phyloP scores from a whole-genome alignment of 1,140 invertebrate genomes.

The Drosophila setifemur region DNA sequence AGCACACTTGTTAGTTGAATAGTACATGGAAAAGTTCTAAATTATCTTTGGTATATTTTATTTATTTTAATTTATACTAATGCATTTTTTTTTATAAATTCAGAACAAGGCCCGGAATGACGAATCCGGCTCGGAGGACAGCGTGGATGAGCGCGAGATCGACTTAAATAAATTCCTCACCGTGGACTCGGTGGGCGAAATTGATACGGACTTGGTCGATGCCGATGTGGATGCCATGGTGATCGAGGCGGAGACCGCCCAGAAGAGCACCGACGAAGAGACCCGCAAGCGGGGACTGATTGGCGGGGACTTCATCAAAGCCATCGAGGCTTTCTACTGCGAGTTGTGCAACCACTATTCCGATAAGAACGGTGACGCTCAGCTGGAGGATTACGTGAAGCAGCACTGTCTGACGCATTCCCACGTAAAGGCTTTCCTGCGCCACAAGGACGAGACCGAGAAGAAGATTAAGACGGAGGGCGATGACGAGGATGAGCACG shows the following conservation, averaged over 20 bases:
- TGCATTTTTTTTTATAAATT: background rate
- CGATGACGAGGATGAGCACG: constrained; percentile 45
- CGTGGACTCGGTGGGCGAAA: constrained; percentile 92
- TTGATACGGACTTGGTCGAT: constrained; percentile 86
- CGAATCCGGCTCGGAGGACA: constrained; percentile 83
- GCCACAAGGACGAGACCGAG: constrained; percentile 88
- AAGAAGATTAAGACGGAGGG: constrained; percentile 81
- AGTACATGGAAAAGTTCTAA: too few relatives aligned
- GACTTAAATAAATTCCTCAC: constrained; percentile 93
- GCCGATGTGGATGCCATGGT: constrained; percentile 72
- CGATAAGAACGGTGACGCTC: constrained; percentile 85
- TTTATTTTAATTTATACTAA: background rate
- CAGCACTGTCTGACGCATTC: constrained; percentile 88
- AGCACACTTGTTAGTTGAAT: too few relatives aligned
- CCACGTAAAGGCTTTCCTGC: constrained; percentile 88
- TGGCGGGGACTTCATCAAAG: constrained; percentile 89
- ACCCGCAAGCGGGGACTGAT: constrained; percentile 88
- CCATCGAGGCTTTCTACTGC: constrained; percentile 88
- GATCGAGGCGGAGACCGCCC: constrained; percentile 67
- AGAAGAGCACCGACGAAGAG: constrained; percentile 86
- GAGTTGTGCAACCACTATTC: constrained; percentile 90
- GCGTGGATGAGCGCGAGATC: constrained; percentile 88
- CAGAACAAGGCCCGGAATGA: constrained; percentile 85
- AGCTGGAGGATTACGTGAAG: constrained; percentile 84
- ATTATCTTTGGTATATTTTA: too few relatives aligned